These are phyloP conservation scores for Galleria mellonella DNA, from an alignment of 1,140 invertebrate genomes.

Conservation along the genomic window DNA sequence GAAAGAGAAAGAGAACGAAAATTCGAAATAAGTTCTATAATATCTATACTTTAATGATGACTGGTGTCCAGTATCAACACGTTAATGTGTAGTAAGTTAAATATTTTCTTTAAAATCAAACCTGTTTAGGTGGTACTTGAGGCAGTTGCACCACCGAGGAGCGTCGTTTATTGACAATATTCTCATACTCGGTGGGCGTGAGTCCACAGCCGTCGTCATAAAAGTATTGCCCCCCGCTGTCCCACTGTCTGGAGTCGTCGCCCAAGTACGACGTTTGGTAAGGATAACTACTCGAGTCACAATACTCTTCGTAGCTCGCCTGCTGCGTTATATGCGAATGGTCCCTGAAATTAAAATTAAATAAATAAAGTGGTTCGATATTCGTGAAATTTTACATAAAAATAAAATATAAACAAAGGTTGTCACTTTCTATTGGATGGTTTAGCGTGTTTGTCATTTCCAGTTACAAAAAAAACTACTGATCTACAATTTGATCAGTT, in stretches of 20 bases:
- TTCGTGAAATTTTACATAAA: no score
- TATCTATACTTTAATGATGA: no score
- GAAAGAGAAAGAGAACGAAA: no score
- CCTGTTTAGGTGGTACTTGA: slow-evolving; percentile 65
- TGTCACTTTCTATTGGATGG: no score
- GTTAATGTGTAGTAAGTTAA: no score
- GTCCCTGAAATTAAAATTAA: slow-evolving; percentile 43
- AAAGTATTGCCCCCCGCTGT: slow-evolving; percentile 77
- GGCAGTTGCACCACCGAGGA: slow-evolving; percentile 71
- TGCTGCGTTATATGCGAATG: slow-evolving; percentile 64
- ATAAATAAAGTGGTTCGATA: no score
- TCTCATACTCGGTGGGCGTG: slow-evolving; percentile 59
- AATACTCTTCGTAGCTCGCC: slow-evolving; percentile 74
- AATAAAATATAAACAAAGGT: no score
- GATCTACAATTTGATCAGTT: no score
- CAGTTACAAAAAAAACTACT: no score
- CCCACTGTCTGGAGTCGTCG: slow-evolving; percentile 82
- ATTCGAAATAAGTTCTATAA: no score
- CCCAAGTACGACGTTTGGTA: slow-evolving; percentile 76
- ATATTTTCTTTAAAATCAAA: slow-evolving; percentile 3
- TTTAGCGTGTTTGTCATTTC: no score
- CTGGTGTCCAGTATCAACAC: no score
- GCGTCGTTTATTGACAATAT: slow-evolving; percentile 63
- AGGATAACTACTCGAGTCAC: slow-evolving; percentile 71
- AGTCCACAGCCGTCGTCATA: slow-evolving; percentile 54